phyloP scores from a whole-genome alignment of 2,113 vertebrate genomes.

The Brachyhypopomus gauderio region DNA sequence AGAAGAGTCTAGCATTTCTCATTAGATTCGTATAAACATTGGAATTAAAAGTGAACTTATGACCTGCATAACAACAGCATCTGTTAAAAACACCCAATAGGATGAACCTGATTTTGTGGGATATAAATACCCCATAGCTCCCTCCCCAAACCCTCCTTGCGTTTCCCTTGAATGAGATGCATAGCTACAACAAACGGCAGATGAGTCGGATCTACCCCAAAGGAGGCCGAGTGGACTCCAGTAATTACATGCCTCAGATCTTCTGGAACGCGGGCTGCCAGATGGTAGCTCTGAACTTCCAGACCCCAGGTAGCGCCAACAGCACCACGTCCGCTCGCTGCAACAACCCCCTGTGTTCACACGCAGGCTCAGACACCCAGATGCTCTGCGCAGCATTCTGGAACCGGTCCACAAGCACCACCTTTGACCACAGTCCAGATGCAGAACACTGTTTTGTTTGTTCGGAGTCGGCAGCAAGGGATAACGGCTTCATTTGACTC shows the following conservation, averaged over 20 bases:
- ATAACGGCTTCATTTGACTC: background rate
- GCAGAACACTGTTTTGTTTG: background rate
- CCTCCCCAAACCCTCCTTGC: background rate
- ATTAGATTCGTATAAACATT: background rate
- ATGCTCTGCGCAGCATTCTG: conserved; percentile 16
- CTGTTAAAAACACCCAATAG: background rate
- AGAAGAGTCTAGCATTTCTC: background rate
- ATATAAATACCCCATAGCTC: conserved; percentile 13
- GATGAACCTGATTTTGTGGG: background rate
- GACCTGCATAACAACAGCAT: conserved; percentile 16
- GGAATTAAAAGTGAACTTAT: background rate
- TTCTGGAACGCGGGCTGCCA: conserved; percentile 83
- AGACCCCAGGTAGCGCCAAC: conserved; percentile 75
- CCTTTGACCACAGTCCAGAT: background rate
- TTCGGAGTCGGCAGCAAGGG: background rate
- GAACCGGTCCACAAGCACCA: background rate
- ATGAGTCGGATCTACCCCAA: conserved; percentile 81
- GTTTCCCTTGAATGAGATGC: conserved; percentile 44
- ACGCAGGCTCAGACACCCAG: background rate
- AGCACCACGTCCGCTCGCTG: background rate
- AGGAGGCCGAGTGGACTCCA: conserved; percentile 81
- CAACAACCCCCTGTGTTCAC: conserved; percentile 6
- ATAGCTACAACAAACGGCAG: conserved; percentile 77
- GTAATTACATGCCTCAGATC: conserved; percentile 82
- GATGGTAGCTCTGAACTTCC: conserved; percentile 81